A percentile compares a stretch with the other conserved stretches of the same genome.
phyloP scores from a whole-genome alignment of 2,888 invertebrate species.

The Lutraria lutraria region DNA sequence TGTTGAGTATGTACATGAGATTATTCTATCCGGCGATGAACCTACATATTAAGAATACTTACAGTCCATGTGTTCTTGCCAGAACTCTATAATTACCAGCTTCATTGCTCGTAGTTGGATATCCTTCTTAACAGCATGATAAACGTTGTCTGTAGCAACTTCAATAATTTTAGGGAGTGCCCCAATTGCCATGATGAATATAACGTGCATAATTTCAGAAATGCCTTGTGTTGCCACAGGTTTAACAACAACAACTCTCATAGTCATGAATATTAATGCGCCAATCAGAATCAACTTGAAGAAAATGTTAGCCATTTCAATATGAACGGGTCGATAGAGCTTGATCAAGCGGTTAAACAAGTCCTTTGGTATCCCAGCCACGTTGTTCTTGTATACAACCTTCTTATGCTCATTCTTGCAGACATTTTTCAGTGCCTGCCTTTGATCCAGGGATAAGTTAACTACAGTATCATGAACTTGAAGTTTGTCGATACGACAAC shows the following conservation, averaged over 20 bases:
- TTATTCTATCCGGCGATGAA: too few species aligned
- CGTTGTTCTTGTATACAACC: constrained; percentile 33
- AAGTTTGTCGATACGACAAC: constrained; percentile 27
- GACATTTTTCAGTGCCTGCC: background rate
- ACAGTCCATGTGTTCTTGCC: background rate
- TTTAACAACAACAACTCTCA: constrained; percentile 16
- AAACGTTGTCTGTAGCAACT: constrained; percentile 45
- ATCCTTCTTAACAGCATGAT: constrained; percentile 48
- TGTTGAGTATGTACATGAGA: too few species aligned
- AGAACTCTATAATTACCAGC: constrained; percentile 13
- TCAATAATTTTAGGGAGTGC: constrained; percentile 54
- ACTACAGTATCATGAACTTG: constrained; percentile 34
- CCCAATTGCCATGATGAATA: constrained; percentile 56
- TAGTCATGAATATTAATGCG: constrained; percentile 9
- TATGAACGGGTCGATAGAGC: constrained; percentile 45
- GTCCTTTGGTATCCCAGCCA: constrained; percentile 40
- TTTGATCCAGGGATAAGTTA: constrained; percentile 29
- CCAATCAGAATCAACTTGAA: constrained; percentile 40
- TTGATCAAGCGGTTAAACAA: constrained; percentile 43
- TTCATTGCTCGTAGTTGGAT: constrained; percentile 39
- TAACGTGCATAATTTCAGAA: constrained; percentile 61
- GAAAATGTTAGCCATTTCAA: constrained; percentile 37
- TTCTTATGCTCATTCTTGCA: background rate
- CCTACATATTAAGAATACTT: background rate
- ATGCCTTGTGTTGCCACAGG: constrained; percentile 37